Percentiles rank a stretch among this genome's conserved stretches.
Conservation (phyloP, 2,113 vertebrate species). For the Capreolus pygargus region DNA sequence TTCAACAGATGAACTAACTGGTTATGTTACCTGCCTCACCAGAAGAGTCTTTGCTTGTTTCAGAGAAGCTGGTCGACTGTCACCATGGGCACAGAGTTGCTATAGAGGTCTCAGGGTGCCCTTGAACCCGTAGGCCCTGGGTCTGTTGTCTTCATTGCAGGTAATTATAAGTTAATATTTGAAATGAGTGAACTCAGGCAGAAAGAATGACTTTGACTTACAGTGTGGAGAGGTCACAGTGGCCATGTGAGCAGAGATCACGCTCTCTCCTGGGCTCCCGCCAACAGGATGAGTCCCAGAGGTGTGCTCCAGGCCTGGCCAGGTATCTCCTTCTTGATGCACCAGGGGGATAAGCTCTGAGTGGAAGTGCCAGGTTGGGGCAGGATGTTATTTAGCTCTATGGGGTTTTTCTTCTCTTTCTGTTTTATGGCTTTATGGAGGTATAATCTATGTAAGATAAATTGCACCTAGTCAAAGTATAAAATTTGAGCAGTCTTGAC, state of each 20-base stretch:
- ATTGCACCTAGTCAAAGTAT: not conserved
- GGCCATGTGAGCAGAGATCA: not conserved
- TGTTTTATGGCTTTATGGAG: not conserved
- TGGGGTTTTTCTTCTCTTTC: not conserved
- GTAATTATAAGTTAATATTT: conserved; percentile 68
- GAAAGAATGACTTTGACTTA: conserved; percentile 54
- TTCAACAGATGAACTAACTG: not conserved
- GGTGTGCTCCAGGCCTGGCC: not conserved
- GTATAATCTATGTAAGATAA: not conserved
- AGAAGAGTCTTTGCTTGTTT: not conserved
- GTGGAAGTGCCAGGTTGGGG: not conserved
- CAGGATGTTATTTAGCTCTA: not conserved
- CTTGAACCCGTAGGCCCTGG: not conserved
- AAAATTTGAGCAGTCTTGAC: not conserved
- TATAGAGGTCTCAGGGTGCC: not conserved
- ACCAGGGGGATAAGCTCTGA: not conserved
- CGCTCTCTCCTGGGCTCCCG: not conserved
- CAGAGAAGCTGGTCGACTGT: not conserved
- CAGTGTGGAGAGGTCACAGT: not conserved
- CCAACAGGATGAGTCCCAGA: not conserved
- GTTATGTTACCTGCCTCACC: not conserved
- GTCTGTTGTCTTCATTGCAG: conserved; percentile 16
- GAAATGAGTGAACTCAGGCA: conserved; percentile 45
- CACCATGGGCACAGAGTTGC: not conserved
- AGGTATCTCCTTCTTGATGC: not conserved